Conservation (phyloP, 2,888 invertebrate species). For the Hydrotaea cyrtoneurina region DNA sequence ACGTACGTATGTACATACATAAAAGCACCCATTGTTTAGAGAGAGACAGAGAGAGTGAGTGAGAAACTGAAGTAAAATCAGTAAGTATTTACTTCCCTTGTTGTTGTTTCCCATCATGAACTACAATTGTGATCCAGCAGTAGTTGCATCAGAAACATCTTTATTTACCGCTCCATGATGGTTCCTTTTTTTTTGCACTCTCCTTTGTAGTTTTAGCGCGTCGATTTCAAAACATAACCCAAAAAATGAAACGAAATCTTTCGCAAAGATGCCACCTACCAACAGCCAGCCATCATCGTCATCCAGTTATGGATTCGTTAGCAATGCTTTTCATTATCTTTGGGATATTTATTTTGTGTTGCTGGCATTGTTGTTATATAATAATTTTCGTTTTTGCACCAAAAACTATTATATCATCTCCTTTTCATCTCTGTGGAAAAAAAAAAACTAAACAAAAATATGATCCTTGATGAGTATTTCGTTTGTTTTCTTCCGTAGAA, state of each 20-base stretch:
- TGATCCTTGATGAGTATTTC: slow-evolving; percentile 51
- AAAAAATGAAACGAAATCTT: slow-evolving; percentile 34
- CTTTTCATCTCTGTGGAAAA: slow-evolving; percentile 20
- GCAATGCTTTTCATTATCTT: slow-evolving; percentile 36
- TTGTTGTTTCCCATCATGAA: slow-evolving; percentile 39
- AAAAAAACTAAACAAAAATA: slow-evolving; percentile 15
- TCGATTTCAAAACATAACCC: slow-evolving; percentile 31
- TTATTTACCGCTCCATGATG: slow-evolving; percentile 47
- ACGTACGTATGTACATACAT: slow-evolving; percentile 7
- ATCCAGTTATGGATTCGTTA: slow-evolving; percentile 18
- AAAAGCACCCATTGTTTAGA: slow-evolving; percentile 53
- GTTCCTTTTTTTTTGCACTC: background rate
- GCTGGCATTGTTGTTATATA: slow-evolving; percentile 44
- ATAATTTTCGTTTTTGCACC: slow-evolving; percentile 40
- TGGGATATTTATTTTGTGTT: background rate
- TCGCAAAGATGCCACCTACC: slow-evolving; percentile 41
- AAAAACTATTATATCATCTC: slow-evolving; percentile 38
- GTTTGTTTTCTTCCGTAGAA: slow-evolving; percentile 8
- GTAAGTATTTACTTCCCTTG: slow-evolving; percentile 65
- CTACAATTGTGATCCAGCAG: background rate
- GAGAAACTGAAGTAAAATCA: slow-evolving; percentile 10
- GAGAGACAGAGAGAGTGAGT: background rate
- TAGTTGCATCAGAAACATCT: slow-evolving; percentile 61
- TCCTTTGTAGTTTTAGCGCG: slow-evolving; percentile 57
- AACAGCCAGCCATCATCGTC: slow-evolving; percentile 17